Percentiles rank a stretch among this genome's conserved stretches.
Conservation (phyloP, 92 coral and sea anemone genomes). For the Diadumene lineata region DNA sequence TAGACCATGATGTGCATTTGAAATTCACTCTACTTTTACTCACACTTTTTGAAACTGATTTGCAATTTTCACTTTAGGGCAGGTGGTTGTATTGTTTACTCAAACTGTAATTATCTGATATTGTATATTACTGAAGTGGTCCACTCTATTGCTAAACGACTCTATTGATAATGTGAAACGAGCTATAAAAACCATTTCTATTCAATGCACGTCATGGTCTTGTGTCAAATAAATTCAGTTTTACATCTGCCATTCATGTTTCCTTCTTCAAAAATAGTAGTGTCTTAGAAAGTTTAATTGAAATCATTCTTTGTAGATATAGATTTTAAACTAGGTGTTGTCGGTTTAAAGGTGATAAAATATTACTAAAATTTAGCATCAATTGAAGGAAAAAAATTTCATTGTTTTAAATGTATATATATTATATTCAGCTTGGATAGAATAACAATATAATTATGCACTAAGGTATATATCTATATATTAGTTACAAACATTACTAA, state of each 20-base stretch:
- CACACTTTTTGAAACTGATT: not conserved
- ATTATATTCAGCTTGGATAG: not conserved
- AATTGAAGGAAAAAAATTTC: not conserved
- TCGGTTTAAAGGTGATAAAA: too few relatives aligned
- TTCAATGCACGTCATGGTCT: not conserved
- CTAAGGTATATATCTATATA: conserved; percentile 4
- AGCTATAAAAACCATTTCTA: not conserved
- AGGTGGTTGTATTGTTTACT: not conserved
- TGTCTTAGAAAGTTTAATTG: too few relatives aligned
- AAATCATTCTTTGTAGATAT: too few relatives aligned
- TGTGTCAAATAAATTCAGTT: not conserved
- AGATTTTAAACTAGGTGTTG: too few relatives aligned
- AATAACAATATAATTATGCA: not conserved
- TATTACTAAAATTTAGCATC: too few relatives aligned
- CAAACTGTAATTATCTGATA: not conserved
- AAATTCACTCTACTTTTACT: not conserved
- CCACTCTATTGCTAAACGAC: not conserved
- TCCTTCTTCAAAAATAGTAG: not conserved
- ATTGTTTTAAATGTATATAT: not conserved
- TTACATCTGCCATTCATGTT: not conserved
- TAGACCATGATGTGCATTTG: conserved; percentile 25
- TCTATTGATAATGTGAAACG: too few relatives aligned
- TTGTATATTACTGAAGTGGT: not conserved
- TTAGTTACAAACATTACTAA: not conserved
- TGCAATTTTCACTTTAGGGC: not conserved